These are phyloP conservation scores for Zaprionus bogoriensis DNA, from an alignment of 2,888 invertebrate genomes.

Conservation along the genomic window DNA sequence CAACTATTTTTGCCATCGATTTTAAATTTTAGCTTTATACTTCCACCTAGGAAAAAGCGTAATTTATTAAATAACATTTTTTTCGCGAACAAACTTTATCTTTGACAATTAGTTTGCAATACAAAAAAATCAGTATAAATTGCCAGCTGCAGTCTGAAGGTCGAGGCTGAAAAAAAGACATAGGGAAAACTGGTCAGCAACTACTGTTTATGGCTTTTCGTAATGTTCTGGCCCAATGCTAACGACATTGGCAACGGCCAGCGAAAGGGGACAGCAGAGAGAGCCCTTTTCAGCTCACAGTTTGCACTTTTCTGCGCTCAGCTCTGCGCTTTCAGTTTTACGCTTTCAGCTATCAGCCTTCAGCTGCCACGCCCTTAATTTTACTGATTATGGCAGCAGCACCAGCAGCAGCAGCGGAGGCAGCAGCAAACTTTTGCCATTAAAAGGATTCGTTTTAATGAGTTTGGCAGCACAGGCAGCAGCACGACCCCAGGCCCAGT, in stretches of 20 bases:
- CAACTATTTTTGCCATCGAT: too few species aligned
- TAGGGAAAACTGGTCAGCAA: constrained; percentile 6
- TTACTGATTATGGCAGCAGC: constrained; percentile 71
- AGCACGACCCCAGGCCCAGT: constrained; percentile 25
- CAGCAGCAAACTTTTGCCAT: constrained; percentile 69
- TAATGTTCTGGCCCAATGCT: constrained; percentile 46
- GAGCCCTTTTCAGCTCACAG: background rate
- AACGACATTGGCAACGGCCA: constrained; percentile 70
- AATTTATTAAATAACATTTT: constrained; percentile 13
- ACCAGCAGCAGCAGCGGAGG: constrained; percentile 25
- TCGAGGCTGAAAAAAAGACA: constrained; percentile 14
- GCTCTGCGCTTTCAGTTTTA: background rate
- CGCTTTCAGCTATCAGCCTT: constrained; percentile 27
- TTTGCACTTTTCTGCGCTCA: background rate
- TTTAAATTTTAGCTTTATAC: background rate
- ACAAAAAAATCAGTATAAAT: background rate
- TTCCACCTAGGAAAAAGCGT: background rate
- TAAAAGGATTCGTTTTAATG: constrained; percentile 77
- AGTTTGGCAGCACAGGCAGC: constrained; percentile 66
- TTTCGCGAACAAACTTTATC: constrained; percentile 3
- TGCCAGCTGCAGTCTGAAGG: constrained; percentile 24
- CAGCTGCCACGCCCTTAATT: constrained; percentile 68
- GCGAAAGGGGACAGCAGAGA: background rate
- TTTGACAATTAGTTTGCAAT: constrained; percentile 11
- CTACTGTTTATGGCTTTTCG: constrained; percentile 43